Evolutionary conservation across 2,888 invertebrate species (phyloP), one percentile per base, ranked within the genome.

Genomic region (Sinopyrophorus schimmeli): DNA sequence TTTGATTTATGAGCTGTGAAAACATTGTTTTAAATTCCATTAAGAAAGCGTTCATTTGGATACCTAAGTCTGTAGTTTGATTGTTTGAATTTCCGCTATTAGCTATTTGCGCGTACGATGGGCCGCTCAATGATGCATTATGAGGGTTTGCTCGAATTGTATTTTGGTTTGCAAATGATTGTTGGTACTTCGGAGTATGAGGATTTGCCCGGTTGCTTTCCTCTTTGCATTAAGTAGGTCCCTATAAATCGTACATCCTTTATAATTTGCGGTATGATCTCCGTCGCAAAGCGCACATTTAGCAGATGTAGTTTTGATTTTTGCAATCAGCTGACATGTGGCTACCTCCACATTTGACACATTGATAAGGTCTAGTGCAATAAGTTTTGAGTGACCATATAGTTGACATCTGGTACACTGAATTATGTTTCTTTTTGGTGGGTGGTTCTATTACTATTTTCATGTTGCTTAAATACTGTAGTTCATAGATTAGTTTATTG

Each of bases 401-500:
- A n/a, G n/a, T n/a, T 2, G 42, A 30, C 26, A 23, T 31, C 12
- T 26, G 24, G 17, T 42, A 42, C 9, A 24, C 4, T 42, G 31
- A 34, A 17, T 21, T 31, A 11, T 20, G 21, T 40, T 15, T 20
- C 12, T 28, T 39, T 27, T 27, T 43, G 7, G 21, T 14, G 2
- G 43, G 42, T 14, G 31, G 32, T 42, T 43, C 43, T 18, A 43
- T 21, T 34, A 10, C 4, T 17, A 43, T 16, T 43, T 34, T 34
- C 12, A 31, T n/a, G 9, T 31, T 30, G 3, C 9, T 9, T 21
- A 41, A 9, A 18, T 20, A 21, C 21, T 41, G 30, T 7, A 30
- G n/a, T 20, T 41, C 21, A 5, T 21, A 41, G 12, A 41, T 30
- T 23, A 21, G 15, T 41, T 41, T 41, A 20, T 41, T 30, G 17